These are phyloP conservation scores for Spilarctia lutea DNA, from an alignment of 2,888 invertebrate genomes.

Conservation along the genomic window DNA sequence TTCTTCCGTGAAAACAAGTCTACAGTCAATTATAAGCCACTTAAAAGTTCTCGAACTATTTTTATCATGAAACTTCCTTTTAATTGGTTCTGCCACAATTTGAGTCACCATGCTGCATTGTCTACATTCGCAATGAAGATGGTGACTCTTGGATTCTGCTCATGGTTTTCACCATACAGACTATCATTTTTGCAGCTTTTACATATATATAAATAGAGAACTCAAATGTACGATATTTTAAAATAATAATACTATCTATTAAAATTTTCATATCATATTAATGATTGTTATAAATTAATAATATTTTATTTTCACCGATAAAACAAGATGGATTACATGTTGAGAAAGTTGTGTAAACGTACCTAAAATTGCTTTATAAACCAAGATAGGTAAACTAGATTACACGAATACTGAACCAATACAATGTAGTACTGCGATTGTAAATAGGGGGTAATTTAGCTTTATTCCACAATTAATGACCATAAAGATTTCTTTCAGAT, in stretches of 20 bases:
- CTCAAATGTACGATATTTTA: background rate
- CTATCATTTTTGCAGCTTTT: too few species aligned
- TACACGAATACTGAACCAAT: slow-evolving; percentile 38
- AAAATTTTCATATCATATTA: slow-evolving; percentile 37
- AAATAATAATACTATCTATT: slow-evolving; percentile 47
- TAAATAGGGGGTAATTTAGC: slow-evolving; percentile 52
- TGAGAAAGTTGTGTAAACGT: background rate
- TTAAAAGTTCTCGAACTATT: too few species aligned
- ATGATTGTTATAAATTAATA: slow-evolving; percentile 25
- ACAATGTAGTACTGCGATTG: slow-evolving; percentile 40
- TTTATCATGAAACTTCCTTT: too few species aligned
- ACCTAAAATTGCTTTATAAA: slow-evolving; percentile 7
- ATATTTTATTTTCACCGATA: background rate
- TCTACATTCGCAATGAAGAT: too few species aligned
- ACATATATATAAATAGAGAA: too few species aligned
- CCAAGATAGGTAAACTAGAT: slow-evolving; percentile 24
- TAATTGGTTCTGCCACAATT: too few species aligned
- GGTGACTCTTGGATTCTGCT: too few species aligned
- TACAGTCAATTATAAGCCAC: background rate
- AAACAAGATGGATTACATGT: slow-evolving; percentile 1
- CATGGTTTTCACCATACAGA: too few species aligned
- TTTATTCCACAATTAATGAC: slow-evolving; percentile 60
- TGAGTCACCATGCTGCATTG: too few species aligned
- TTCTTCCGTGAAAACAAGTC: background rate
- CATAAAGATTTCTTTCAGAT: slow-evolving; percentile 63